Percentiles rank a stretch among this genome's conserved stretches.
Evolutionary conservation across 2,888 invertebrate species (phyloP).

Genomic region (Ophion slaviceki): DNA sequence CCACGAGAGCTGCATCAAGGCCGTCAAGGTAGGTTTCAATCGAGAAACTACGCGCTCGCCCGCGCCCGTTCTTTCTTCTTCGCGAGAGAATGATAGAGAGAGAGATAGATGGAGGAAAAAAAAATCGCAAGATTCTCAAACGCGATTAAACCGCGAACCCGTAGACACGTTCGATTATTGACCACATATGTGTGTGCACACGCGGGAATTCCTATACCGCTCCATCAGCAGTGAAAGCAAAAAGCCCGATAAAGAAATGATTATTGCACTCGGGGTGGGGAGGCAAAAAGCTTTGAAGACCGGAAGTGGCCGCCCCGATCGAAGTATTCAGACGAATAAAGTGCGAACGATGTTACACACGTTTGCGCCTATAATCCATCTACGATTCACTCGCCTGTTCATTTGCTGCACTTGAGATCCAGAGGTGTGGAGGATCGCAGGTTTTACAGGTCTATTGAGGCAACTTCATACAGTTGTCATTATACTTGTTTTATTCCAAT

Average conservation of each 20-base stretch:
- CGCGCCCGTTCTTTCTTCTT: slow-evolving; percentile 53
- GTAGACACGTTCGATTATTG: slow-evolving; percentile 66
- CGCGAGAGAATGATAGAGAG: slow-evolving; percentile 24
- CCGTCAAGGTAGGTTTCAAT: slow-evolving; percentile 69
- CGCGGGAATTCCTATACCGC: slow-evolving; percentile 10
- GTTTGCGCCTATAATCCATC: not conserved
- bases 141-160: slow-evolving; percentile 65
- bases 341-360: slow-evolving; percentile 6
- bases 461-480: too few species aligned
- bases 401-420: too few species aligned
- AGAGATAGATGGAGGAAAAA: not conserved
- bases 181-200: slow-evolving; percentile 9
- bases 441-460: too few species aligned
- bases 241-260: slow-evolving; percentile 28
- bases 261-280: slow-evolving; percentile 8
- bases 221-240: slow-evolving; percentile 22
- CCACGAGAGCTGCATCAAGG: slow-evolving; percentile 64
- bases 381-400: too few species aligned
- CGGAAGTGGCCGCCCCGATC: slow-evolving; percentile 44
- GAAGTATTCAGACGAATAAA: slow-evolving; percentile 28
- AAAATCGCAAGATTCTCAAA: slow-evolving; percentile 59
- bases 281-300: slow-evolving; percentile 32
- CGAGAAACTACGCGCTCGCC: slow-evolving; percentile 67
- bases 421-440: too few species aligned
- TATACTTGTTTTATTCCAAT: too few species aligned